A percentile compares a stretch with the other conserved stretches of the same genome.
Evolutionary conservation across 2,113 vertebrate genomes (phyloP).

Genomic region (Oryzias melastigma): DNA sequence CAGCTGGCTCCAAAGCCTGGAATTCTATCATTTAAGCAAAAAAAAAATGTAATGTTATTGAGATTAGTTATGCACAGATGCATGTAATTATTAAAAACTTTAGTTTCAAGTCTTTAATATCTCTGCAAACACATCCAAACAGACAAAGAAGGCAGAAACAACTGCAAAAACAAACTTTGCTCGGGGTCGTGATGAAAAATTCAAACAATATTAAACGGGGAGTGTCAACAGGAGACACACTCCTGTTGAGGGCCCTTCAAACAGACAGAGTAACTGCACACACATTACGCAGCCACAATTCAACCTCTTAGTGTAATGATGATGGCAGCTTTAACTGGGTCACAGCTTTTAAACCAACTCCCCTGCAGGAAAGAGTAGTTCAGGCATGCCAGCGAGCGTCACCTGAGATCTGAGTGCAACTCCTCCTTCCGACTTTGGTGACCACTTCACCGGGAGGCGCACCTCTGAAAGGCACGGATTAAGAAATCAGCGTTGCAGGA

Average conservation of each 20-base stretch:
- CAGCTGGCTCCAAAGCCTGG: slow-evolving; percentile 41
- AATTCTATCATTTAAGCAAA: background rate
- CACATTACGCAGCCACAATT: slow-evolving; percentile 82
- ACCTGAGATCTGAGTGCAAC: slow-evolving; percentile 44
- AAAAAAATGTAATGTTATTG: background rate
- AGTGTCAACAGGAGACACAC: slow-evolving; percentile 90
- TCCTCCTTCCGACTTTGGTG: slow-evolving; percentile 40
- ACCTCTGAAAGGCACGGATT: slow-evolving; percentile 73
- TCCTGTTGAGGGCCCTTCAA: slow-evolving; percentile 93
- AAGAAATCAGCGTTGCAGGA: slow-evolving; percentile 67
- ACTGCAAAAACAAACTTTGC: slow-evolving; percentile 74
- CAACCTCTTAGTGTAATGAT: slow-evolving; percentile 78
- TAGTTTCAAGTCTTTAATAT: slow-evolving; percentile 33
- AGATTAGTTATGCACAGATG: slow-evolving; percentile 4
- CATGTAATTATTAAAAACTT: slow-evolving; percentile 17
- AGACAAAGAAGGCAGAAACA: slow-evolving; percentile 82
- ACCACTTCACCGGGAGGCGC: slow-evolving; percentile 64
- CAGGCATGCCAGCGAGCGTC: slow-evolving; percentile 61
- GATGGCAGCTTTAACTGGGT: slow-evolving; percentile 80
- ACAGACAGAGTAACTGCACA: slow-evolving; percentile 92
- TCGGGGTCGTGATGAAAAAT: slow-evolving; percentile 87
- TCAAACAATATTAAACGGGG: slow-evolving; percentile 94
- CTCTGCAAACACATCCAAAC: slow-evolving; percentile 40
- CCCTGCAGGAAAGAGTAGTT: slow-evolving; percentile 63
- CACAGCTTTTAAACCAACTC: slow-evolving; percentile 72